Base-by-base conservation (phyloP, 37 sponge, comb jelly and placozoan species). In the Cladorhizidae sp. region DNA sequence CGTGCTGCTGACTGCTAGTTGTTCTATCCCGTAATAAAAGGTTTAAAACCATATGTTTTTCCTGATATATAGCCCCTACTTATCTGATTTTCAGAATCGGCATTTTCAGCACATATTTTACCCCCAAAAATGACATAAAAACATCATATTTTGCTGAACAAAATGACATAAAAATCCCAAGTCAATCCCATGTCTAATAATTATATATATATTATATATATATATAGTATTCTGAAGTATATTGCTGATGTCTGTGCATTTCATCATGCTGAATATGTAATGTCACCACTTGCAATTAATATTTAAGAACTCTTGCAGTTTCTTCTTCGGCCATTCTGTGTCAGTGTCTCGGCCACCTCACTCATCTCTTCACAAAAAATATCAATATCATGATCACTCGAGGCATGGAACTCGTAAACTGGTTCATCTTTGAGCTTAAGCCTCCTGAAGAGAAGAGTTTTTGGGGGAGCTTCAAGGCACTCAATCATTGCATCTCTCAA, bases 251-350 rank as follows among this genome's bases (percentile, higher is more conserved):
- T 49, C n/a, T 15, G 78, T 74, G 76, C 83, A 88, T 59, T 88
- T 88, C 62, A 68, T 75, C 36, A 82, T 35, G 29, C 72, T 42
- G 57, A 88, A 88, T 41, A 62, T 54, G 51, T 82, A 88, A 56
- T 82, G 83, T 17, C 83, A 18, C 50, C 26, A 21, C 28, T 43
- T 18, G 28, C 72, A 71, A 40, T 43, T 14, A 43, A 1, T 7
- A n/a, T n/a, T n/a, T n/a, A 71, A 36, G 28, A 71, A 71, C 25
- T 22, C 72, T 43, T 43, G 72, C 72, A 71, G 72, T n/a, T 71
- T 36, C 36, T 71, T 71, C 72, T 71, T 71, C 18, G 59, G 39
- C 68, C n/a, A n/a, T n/a, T n/a, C n/a, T n/a, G n/a, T n/a, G n/a
- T 37, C 36, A 67, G 38, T 26, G 37, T 38, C 20, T 37, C 39